phyloP scores from a whole-genome alignment of 2,888 invertebrate genomes.

The Xestia xanthographa region DNA sequence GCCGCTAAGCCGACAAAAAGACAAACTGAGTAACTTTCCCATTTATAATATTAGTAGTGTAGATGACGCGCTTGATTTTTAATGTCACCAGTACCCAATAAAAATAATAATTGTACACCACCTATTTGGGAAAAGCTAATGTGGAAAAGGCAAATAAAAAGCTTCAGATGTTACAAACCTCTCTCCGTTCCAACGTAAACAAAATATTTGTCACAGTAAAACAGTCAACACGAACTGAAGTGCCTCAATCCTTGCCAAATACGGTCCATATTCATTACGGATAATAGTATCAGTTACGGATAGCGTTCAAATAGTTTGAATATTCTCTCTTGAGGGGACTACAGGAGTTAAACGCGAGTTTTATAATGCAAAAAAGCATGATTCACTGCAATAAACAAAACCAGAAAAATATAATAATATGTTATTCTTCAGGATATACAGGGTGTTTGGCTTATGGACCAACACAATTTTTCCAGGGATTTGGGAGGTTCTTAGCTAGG shows the following conservation, averaged over 20 bases:
- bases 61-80: too few species aligned
- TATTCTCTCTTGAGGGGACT: not conserved
- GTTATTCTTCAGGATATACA: too few species aligned
- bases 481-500: too few species aligned
- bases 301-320: conserved; percentile 8
- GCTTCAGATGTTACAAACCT: not conserved
- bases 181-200: not conserved
- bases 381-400: too few species aligned
- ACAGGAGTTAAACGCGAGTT: too few species aligned
- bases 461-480: too few species aligned
- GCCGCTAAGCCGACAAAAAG: not conserved
- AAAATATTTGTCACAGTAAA: conserved; percentile 28
- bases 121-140: not conserved
- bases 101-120: not conserved
- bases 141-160: not conserved
- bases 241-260: conserved; percentile 25
- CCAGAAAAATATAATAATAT: too few species aligned
- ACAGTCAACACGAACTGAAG: conserved; percentile 3
- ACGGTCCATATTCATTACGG: conserved; percentile 43
- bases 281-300: conserved; percentile 27
- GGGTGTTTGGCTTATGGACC: too few species aligned
- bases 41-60: too few species aligned
- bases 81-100: too few species aligned
- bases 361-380: too few species aligned
- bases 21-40: not conserved